Base-by-base conservation (phyloP, 2,888 invertebrate species). In the Agrypnus murinus region DNA sequence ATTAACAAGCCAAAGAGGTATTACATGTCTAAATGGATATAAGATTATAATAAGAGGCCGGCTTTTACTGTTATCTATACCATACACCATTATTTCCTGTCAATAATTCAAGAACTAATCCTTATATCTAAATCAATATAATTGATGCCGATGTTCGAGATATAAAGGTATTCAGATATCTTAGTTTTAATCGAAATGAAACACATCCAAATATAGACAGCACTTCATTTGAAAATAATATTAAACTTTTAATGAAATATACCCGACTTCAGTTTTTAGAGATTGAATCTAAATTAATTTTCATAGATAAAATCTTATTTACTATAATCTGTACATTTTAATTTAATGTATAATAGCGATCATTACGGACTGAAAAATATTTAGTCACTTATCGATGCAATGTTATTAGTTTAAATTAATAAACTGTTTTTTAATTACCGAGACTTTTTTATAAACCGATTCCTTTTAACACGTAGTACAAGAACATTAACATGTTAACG, bases 111-210 rank as follows among this genome's bases (percentile, higher is more conserved):
- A 65, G 32, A 43, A 25, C 55, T 55, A 55, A 64, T 64, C 40
- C 64, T 64, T 34, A 43, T 64, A 64, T 65, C 40, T 53, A 65
- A 65, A 55, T 55, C 65, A 65, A 45, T 55, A 65, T 65, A 55
- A 65, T 55, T 65, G 65, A 65, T 57, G 45, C 34, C 14, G 55
- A 65, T 65, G 34, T 7, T 10, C 31, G 43, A 58, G 38, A 58
- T 57, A 65, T 34, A 57, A 64, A 65, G 34, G 45, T 50, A 57
- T 57, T 55, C 55, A 40, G 53, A 65, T 65, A 65, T 55, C 45
- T 31, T 34, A 62, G 19, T 31, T 48, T 40, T 40, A 64, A 53
- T 64, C 53, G 40, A 64, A 65, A 65, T 65, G 53, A 65, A 63
- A 12, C 45, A 57, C 57, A 57, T 45, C 65, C 65, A 65, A 65